Base-by-base conservation (phyloP, 2,888 invertebrate species). In the Nomada fabriciana region DNA sequence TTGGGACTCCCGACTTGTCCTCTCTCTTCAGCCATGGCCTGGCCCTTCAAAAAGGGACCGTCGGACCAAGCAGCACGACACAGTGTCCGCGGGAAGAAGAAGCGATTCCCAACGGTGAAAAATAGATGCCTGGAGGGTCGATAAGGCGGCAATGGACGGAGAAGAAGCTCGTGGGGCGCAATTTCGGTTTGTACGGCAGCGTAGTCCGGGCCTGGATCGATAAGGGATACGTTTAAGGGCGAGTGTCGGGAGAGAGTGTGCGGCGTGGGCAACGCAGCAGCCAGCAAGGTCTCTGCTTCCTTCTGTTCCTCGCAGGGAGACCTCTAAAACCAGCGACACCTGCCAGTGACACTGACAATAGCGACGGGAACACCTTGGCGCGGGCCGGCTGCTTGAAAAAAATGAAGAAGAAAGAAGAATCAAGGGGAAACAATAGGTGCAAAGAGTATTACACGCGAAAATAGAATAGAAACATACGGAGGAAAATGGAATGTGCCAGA, bases 191-290 rank as follows among this genome's bases (percentile, higher is more conserved):
- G 71, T 59, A 75, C 29, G 64, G 43, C 15, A 67, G 50, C 52
- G 72, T 69, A 42, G 65, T 74, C 57, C 47, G 67, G 64, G 20
- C 60, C 53, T 68, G 68, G 82, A 85, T 85, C 85, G 85, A 86
- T 86, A 85, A 86, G 80, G 83, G 76, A 80, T 70, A 85, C 67
- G 80, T 75, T 85, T 85, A 82, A 86, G 82, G 61, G 76, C 57
- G 53, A 55, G 50, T 64, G 63, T 36, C 47, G 47, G 59, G 61
- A 61, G 68, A 61, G 70, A 52, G 36, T 7, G 36, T 5, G 36
- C 36, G 36, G 7, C 60, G 43, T 64, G 53, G 77, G 57, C 68
- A 59, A 59, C 61, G 29, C 71, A 61, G 74, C 67, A 67, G 43
- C 64, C 76, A n/a, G n/a, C 11, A 52, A 60, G 15, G 18, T 60